Conservation (phyloP, 2,797 vertebrate genomes). For the Gymnothorax reevesii region DNA sequence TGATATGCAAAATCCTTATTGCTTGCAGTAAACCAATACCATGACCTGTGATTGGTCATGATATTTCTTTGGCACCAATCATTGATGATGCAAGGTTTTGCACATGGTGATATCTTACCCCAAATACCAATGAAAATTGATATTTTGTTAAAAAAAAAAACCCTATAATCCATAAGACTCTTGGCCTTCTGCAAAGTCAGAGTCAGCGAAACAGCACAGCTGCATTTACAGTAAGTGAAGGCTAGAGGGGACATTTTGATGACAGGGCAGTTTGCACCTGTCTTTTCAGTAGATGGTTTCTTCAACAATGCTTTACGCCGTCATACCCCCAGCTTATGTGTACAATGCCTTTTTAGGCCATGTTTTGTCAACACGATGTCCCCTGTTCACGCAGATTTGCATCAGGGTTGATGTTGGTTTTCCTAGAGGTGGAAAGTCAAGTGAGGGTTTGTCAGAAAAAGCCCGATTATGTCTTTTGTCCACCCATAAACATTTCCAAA, state of each 20-base stretch:
- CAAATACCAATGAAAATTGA: neutral
- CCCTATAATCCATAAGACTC: neutral
- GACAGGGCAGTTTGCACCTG: neutral
- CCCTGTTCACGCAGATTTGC: neutral
- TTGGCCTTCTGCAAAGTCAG: neutral
- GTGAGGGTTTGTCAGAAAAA: too few relatives aligned
- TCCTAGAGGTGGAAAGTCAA: neutral
- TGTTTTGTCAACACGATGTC: neutral
- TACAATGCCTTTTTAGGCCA: neutral
- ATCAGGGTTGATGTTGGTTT: neutral
- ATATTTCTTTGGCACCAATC: too few relatives aligned
- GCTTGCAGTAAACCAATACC: too few relatives aligned
- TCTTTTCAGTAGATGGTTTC: neutral
- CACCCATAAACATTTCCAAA: too few relatives aligned
- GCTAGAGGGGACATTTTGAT: neutral
- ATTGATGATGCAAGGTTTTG: too few relatives aligned
- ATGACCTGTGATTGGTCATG: too few relatives aligned
- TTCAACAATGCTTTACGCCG: neutral
- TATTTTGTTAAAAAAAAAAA: neutral
- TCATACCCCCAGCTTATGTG: neutral
- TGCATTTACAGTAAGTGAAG: neutral
- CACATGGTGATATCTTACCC: too few relatives aligned
- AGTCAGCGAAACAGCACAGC: neutral
- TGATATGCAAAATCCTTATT: too few relatives aligned
- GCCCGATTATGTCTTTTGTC: neutral